Base-by-base conservation (phyloP, 2,888 invertebrate species). In the Teinopalpus imperialis region DNA sequence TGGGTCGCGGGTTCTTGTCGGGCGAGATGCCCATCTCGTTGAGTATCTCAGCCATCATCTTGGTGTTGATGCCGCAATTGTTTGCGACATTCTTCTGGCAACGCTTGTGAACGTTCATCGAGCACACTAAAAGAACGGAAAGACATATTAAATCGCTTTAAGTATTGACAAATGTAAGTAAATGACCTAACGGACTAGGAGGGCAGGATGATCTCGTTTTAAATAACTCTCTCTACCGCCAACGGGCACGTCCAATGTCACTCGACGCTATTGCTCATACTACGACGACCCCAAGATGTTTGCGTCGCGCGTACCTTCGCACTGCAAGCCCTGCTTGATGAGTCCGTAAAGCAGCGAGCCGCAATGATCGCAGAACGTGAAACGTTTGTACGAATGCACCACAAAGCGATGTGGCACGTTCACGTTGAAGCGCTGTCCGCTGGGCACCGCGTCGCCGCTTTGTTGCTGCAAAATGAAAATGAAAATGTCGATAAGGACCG, bases 361-460 rank as follows among this genome's bases (percentile, higher is more conserved):
- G 87, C 99, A 99, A 86, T 99, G 99, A 90, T 99, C 99, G 91
- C 99, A 99, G 90, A 99, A 99, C 18, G 99, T 99, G 86, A 98
- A 98, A 60, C 97, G 91, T 90, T 97, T 98, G 91, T 98, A 99
- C 63, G 93, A 98, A 90, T 99, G 99, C 68, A 98, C 95, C 65
- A 94, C 93, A 86, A 97, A 97, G 54, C 98, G 94, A 89, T 99
- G 99, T 59, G 99, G 99, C 70, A 99, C 93, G 90, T 99, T 99
- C 68, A 99, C 98, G 86, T 95, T 98, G 91, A 99, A 99, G 56
- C 99, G 92, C 80, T 94, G 93, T 32, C 93, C 93, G 58, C 87
- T 88, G 43, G 78, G 67, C 67, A 91, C 91, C 50, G 90, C 86
- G 73, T 91, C 91, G 53, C 92, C 66, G 55, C 73, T 59, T 48